A percentile compares a stretch with the other conserved stretches of the same genome.
Evolutionary conservation across 2,888 invertebrate genomes (phyloP).

Genomic region (Leistus spinibarbis): DNA sequence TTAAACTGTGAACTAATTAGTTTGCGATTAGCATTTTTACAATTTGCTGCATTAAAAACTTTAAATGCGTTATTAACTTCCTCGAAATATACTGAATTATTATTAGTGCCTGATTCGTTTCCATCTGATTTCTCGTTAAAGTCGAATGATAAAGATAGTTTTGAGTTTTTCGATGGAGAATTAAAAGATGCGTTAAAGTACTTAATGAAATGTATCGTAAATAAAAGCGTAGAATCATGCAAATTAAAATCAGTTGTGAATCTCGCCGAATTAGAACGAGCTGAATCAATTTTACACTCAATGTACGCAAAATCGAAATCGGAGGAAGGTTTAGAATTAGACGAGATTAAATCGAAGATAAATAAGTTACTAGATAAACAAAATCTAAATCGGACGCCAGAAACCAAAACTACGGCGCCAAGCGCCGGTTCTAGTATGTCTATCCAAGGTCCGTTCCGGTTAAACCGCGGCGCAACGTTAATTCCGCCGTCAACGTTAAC

Average conservation of each 20-base stretch:
- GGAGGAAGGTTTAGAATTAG: conserved; percentile 52
- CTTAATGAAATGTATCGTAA: conserved; percentile 56
- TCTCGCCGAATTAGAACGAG: conserved; percentile 59
- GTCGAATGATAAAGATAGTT: conserved; percentile 35
- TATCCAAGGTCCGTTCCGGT: conserved; percentile 26
- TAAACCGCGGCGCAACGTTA: conserved; percentile 32
- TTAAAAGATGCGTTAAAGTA: conserved; percentile 51
- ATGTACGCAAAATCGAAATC: conserved; percentile 53
- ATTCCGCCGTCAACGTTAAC: conserved; percentile 50
- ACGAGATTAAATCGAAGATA: conserved; percentile 51
- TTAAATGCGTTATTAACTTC: conserved; percentile 61
- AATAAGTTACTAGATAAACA: conserved; percentile 42
- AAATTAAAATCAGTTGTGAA: conserved; percentile 57
- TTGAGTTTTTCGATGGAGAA: conserved; percentile 41
- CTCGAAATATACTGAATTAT: conserved; percentile 62
- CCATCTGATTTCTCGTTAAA: conserved; percentile 19
- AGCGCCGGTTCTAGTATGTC: conserved; percentile 9
- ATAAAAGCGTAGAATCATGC: conserved; percentile 58
- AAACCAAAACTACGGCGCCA: neutral
- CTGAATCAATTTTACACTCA: conserved; percentile 57
- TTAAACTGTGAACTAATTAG: conserved; percentile 57
- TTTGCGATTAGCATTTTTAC: conserved; percentile 60
- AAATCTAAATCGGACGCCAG: neutral
- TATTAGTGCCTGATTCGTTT: conserved; percentile 58
- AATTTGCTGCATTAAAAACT: conserved; percentile 64